Conservation (phyloP, 2,888 invertebrate species). For the Cryptophagus acutangulus region DNA sequence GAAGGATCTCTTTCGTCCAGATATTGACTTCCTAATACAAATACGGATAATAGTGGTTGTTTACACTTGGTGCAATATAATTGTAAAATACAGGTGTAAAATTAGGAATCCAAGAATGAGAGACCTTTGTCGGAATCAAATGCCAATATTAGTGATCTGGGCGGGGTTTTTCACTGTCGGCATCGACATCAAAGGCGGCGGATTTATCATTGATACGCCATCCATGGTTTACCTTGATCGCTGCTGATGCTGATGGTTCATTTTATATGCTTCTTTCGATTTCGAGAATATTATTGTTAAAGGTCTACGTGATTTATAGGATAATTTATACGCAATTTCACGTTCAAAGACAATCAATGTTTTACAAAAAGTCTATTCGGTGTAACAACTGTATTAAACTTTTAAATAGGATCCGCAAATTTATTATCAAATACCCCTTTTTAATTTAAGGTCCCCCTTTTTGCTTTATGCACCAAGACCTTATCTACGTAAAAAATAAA, state of each 20-base stretch:
- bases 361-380: constrained; percentile 11
- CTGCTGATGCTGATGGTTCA: constrained; percentile 4
- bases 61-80: neutral
- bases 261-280: constrained; percentile 1
- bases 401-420: constrained; percentile 39
- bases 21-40: constrained; percentile 4
- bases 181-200: constrained; percentile 3
- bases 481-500: constrained; percentile 22
- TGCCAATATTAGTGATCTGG: constrained; percentile 7
- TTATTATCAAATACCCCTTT: constrained; percentile 38
- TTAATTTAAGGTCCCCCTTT: constrained; percentile 29
- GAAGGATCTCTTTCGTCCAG: constrained; percentile 3
- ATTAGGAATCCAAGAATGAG: constrained; percentile 4
- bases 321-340: too few relatives aligned
- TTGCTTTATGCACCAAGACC: constrained; percentile 14
- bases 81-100: constrained; percentile 7
- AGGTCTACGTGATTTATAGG: too few relatives aligned
- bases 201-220: constrained; percentile 3
- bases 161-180: constrained; percentile 7
- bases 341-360: constrained; percentile 8
- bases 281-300: too few relatives aligned
- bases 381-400: constrained; percentile 40
- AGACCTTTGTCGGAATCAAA: constrained; percentile 7
- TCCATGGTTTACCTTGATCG: constrained; percentile 1
- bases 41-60: constrained; percentile 3